Evolutionary conservation across 2,797 vertebrate genomes (phyloP).

Genomic region (Tapera naevia): DNA sequence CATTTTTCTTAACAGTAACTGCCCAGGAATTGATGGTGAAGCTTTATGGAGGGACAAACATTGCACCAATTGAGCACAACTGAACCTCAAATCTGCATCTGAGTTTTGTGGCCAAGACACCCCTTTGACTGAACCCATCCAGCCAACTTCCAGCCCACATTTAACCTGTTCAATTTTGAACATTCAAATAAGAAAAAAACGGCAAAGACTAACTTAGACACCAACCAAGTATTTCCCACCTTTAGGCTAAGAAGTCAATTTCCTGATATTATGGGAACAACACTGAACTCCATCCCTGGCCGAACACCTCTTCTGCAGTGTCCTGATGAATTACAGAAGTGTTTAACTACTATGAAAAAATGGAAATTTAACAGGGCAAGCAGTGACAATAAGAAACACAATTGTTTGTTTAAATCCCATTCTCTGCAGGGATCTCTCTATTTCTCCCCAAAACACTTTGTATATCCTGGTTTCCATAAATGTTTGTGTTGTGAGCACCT

Average conservation of each 20-base stretch:
- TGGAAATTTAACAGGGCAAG: neutral
- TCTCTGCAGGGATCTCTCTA: neutral
- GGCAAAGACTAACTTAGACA: no score
- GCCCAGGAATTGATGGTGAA: neutral
- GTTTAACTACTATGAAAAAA: neutral
- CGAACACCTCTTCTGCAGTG: neutral
- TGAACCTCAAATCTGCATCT: neutral
- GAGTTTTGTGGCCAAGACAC: neutral
- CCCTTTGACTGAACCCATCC: neutral
- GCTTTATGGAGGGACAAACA: neutral
- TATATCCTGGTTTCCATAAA: neutral
- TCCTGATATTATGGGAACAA: neutral
- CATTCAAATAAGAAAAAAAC: neutral
- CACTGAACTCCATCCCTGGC: neutral
- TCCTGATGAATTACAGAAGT: neutral
- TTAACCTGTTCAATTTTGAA: neutral
- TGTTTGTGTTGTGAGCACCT: neutral
- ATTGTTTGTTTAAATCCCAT: neutral
- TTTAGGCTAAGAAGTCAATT: neutral
- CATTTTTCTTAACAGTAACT: neutral
- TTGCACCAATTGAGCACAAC: neutral
- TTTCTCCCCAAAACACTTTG: neutral
- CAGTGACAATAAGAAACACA: neutral
- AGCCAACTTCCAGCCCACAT: neutral
- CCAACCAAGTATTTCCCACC: neutral